Percentiles rank a stretch among this genome's conserved stretches.
phyloP scores from a whole-genome alignment of 1,140 invertebrate genomes.

The Spodoptera frugiperda region DNA sequence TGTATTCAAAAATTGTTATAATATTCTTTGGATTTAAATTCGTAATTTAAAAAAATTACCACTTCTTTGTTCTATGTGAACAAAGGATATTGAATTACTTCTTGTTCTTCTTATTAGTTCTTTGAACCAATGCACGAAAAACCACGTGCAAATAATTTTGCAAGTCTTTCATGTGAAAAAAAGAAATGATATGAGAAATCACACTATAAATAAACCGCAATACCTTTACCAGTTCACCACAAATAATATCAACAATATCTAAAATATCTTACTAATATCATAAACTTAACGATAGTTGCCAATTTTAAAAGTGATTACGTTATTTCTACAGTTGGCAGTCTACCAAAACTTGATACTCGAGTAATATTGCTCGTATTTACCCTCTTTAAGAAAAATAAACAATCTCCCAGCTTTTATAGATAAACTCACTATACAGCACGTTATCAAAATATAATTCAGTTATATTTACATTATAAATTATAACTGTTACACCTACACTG shows the following conservation, averaged over 20 bases:
- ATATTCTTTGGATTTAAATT: too few species aligned
- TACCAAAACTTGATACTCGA: constrained; percentile 25
- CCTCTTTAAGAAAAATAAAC: constrained; percentile 33
- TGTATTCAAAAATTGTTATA: too few species aligned
- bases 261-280: constrained; percentile 33
- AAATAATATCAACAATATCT: background rate
- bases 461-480: constrained; percentile 17
- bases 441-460: constrained; percentile 10
- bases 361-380: constrained; percentile 29
- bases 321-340: constrained; percentile 37
- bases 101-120: too few species aligned
- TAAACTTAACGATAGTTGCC: constrained; percentile 41
- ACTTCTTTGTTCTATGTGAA: too few species aligned
- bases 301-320: constrained; percentile 45
- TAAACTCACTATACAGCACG: constrained; percentile 7
- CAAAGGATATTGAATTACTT: too few species aligned
- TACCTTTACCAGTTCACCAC: background rate
- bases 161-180: too few species aligned
- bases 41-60: too few species aligned
- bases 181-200: too few species aligned
- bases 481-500: constrained; percentile 7
- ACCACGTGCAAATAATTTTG: too few species aligned
- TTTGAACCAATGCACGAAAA: too few species aligned
- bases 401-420: constrained; percentile 9
- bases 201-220: background rate